Base-by-base conservation (phyloP, 2,888 invertebrate species). In the Cataglyphis albicans region DNA sequence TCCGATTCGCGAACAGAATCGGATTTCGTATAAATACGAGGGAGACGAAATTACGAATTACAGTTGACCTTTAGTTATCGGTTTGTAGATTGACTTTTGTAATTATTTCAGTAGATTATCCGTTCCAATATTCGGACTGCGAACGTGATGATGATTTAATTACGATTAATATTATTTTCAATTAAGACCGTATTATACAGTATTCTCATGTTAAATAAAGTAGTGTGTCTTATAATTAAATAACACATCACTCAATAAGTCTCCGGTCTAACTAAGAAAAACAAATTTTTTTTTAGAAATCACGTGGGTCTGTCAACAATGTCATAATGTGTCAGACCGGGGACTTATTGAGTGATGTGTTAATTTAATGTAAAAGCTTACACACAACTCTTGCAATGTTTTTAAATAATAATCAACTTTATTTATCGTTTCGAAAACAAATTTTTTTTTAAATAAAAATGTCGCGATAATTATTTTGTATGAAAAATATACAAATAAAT, bases 11-110 rank as follows among this genome's bases (percentile, higher is more conserved):
- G 52, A 9, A 4, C 75, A 1, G 4, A n/a, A 67, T 67, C 15
- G 44, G n/a, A 64, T 61, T 29, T 65, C 32, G 15, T 12, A 32
- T 32, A 44, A 73, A n/a, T 18, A 32, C n/a, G 52, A 12, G 35
- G 3, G 6, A 41, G 21, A 75, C 7, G 64, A 41, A 25, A 9
- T 74, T 9, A 74, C 29, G 21, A 55, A 67, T 67, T 35, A n/a
- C n/a, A 52, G 25, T 29, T 52, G 67, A 78, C 52, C 32, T 75
- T 76, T 68, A 29, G 25, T 68, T 55, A 78, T 78, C 41, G 68
- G 38, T 41, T 78, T 1, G 15, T 21, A 41, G 41, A 57, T 41
- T 57, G 55, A 76, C 29, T 18, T 68, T 78, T 57, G 41, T 68
- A 78, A 68, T 57, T 67, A 67, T 67, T 41, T 29, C 3, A 21